Conservation (phyloP, 2,888 invertebrate species). For the Rhodophaea formosa region DNA sequence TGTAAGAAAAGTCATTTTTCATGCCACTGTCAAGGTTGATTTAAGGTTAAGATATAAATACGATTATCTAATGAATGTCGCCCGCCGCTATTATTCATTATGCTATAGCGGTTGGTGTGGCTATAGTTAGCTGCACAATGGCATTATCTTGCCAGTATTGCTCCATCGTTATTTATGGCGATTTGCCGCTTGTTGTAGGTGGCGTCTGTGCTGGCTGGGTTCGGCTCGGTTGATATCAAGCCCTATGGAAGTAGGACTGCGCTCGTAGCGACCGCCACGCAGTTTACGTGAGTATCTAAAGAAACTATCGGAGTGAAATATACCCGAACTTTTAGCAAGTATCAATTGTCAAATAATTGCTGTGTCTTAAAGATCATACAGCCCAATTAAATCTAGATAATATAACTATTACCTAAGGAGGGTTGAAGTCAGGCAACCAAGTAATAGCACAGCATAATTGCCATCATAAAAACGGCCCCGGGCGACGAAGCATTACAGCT, state of each 20-base stretch:
- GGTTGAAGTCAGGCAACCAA: no score
- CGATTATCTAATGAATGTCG: conserved; percentile 47
- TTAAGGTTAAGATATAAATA: conserved; percentile 77
- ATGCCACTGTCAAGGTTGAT: conserved; percentile 79
- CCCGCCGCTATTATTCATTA: conserved; percentile 50
- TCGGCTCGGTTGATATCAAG: conserved; percentile 84
- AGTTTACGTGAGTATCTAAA: conserved; percentile 75
- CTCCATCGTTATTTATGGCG: conserved; percentile 26
- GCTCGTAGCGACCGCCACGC: conserved; percentile 83
- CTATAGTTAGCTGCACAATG: conserved; percentile 43
- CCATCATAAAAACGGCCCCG: no score
- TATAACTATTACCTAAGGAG: no score
- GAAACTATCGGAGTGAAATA: not conserved
- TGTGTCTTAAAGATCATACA: no score
- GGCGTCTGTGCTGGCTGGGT: conserved; percentile 77
- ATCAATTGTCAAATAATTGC: no score
- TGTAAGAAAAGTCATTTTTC: conserved; percentile 65
- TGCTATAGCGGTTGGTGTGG: conserved; percentile 34
- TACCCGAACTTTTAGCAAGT: no score
- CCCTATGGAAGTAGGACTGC: conserved; percentile 74
- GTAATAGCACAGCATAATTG: no score
- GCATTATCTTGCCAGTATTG: conserved; percentile 35
- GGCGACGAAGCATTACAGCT: no score
- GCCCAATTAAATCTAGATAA: no score
- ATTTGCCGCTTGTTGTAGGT: conserved; percentile 59